A percentile compares a stretch with the other conserved stretches of the same genome.
phyloP scores from a whole-genome alignment of 2,888 invertebrate species.

The Drosophila flavopinicola region DNA sequence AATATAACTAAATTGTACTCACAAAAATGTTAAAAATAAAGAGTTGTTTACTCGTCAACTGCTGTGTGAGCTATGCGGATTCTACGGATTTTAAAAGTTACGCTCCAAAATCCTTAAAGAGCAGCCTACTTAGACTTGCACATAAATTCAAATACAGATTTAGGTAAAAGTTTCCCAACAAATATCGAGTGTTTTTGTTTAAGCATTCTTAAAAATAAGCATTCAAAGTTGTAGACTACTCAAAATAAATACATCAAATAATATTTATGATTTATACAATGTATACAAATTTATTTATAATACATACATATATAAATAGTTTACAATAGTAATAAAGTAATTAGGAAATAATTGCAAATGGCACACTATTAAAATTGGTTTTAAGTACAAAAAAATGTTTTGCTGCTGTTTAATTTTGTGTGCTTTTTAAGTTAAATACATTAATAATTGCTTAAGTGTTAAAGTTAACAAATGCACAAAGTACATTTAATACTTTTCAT shows the following conservation, averaged over 20 bases:
- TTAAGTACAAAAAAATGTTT: slow-evolving; percentile 63
- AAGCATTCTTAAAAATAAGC: too few species aligned
- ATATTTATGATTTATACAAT: slow-evolving; percentile 6
- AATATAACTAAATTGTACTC: too few species aligned
- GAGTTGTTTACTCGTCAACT: not conserved
- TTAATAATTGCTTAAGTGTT: slow-evolving; percentile 27
- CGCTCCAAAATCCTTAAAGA: too few species aligned
- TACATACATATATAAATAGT: slow-evolving; percentile 28
- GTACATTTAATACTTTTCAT: slow-evolving; percentile 72
- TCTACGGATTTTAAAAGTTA: too few species aligned
- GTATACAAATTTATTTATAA: slow-evolving; percentile 19
- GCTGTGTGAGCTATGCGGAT: not conserved
- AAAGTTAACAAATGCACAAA: slow-evolving; percentile 70
- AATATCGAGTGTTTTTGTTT: too few species aligned
- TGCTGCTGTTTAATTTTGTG: slow-evolving; percentile 36
- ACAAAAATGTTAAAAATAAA: too few species aligned
- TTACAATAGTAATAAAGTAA: slow-evolving; percentile 15
- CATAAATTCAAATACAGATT: too few species aligned
- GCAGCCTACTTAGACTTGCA: slow-evolving; percentile 23
- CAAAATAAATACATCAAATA: not conserved
- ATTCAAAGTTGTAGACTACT: too few species aligned
- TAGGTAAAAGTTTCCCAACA: too few species aligned
- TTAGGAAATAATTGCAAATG: slow-evolving; percentile 55
- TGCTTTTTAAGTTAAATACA: slow-evolving; percentile 40
- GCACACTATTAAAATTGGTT: slow-evolving; percentile 48